Evolutionary conservation across 2,888 invertebrate species (phyloP).

Genomic region (Trypoxylon attenuatum): DNA sequence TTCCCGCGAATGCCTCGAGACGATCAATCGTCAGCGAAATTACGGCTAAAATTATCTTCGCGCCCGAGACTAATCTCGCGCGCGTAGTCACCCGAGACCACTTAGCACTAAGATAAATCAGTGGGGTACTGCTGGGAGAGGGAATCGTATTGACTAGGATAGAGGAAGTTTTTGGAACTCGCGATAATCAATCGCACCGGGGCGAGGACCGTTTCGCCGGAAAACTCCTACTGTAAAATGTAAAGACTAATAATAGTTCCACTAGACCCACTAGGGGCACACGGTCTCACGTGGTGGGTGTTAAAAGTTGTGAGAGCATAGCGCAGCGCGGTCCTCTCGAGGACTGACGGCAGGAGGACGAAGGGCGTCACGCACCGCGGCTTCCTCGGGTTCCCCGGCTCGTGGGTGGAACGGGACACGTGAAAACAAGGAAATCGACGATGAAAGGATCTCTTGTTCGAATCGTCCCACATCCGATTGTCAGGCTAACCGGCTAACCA

Average conservation of each 20-base stretch:
- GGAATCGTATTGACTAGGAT: neutral
- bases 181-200: neutral
- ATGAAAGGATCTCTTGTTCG: conserved; percentile 54
- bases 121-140: too few relatives aligned
- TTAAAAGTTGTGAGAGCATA: conserved; percentile 35
- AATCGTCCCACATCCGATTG: conserved; percentile 53
- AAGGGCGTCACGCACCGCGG: conserved; percentile 37
- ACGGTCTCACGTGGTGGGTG: conserved; percentile 31
- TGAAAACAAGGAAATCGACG: conserved; percentile 57
- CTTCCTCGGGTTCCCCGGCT: conserved; percentile 19
- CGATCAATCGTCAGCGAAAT: conserved; percentile 16
- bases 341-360: conserved; percentile 1
- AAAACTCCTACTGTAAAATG: conserved; percentile 62
- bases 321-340: conserved; percentile 4
- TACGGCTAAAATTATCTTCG: neutral
- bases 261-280: too few relatives aligned
- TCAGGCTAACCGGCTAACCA: conserved; percentile 21
- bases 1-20: conserved; percentile 1
- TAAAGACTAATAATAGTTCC: conserved; percentile 62
- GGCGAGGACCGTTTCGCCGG: conserved; percentile 26
- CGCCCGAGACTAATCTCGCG: neutral
- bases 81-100: neutral
- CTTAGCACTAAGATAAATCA: neutral
- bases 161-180: neutral
- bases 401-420: conserved; percentile 40